Evolutionary conservation across 1,140 invertebrate genomes (phyloP).

Genomic region (Drosophila funebris): DNA sequence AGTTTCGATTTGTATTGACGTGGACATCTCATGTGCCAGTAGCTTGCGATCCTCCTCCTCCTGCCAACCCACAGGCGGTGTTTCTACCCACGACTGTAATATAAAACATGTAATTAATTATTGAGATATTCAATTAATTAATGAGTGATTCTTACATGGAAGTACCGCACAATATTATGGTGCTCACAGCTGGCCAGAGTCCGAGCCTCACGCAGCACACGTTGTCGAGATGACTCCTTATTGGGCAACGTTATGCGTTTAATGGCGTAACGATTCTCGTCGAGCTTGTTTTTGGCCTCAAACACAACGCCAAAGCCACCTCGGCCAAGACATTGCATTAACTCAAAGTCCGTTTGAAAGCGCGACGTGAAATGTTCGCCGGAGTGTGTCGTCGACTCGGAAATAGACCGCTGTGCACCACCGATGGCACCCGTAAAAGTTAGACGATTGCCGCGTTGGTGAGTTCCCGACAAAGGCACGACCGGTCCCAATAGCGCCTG

Average conservation of each 20-base stretch:
- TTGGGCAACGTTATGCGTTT: constrained; percentile 96
- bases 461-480: constrained; percentile 22
- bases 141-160: constrained; percentile 83
- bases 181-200: constrained; percentile 97
- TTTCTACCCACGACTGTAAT: constrained; percentile 96
- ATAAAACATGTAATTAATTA: constrained; percentile 88
- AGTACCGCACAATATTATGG: constrained; percentile 97
- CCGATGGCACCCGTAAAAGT: constrained; percentile 12
- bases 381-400: constrained; percentile 75
- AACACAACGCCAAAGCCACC: constrained; percentile 99
- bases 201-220: constrained; percentile 96
- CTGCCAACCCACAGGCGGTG: constrained; percentile 94
- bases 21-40: constrained; percentile 84
- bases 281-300: constrained; percentile 96
- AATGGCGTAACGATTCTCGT: constrained; percentile 97
- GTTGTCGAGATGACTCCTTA: constrained; percentile 90
- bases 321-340: constrained; percentile 92
- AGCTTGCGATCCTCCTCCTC: constrained; percentile 90
- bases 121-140: background rate
- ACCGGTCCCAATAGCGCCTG: constrained; percentile 65
- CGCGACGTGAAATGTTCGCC: constrained; percentile 84
- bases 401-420: constrained; percentile 59
- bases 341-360: constrained; percentile 94
- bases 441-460: constrained; percentile 43
- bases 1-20: constrained; percentile 81